Evolutionary conservation across 2,113 vertebrate genomes (phyloP), one percentile per base, ranked within the genome.

Genomic region (Platysteira castanea): DNA sequence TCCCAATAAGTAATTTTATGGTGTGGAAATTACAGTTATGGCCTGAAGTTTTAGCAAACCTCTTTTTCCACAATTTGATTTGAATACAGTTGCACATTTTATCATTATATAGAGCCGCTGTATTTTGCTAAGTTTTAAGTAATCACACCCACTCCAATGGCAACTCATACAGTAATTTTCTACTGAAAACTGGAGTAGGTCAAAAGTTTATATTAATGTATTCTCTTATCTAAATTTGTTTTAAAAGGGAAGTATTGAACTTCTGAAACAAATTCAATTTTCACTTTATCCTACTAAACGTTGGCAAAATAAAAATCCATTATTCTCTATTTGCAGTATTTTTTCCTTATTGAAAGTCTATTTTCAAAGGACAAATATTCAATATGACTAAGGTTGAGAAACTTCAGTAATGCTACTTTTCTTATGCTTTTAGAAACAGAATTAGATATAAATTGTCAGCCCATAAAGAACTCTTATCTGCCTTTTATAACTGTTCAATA

Each of bases 91-190:
- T 67, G 1, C 3, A 59, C 3, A 31, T 44, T 70, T 71, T 49
- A 42, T 37, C 46, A 21, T 13, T 17, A 11, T 39, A 26, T 4
- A n/a, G 61, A 79, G 10, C 10, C 46, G 5, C 5, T 54, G 8
- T 31, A 14, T 68, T 84, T 84, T 49, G 9, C 11, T 30, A 47
- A 27, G 13, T 6, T 71, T 53, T 59, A 44, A 61, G 9, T 39
- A 7, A 11, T 57, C 3, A 18, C 20, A 39, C 42, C 4, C 9
- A 8, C 19, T 65, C 20, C 16, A 75, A 4, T 1, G 1, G 8
- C 13, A 87, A 42, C 10, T 54, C 7, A 67, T 3, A 46, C 28
- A 35, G 4, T 22, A 35, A 54, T 80, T 63, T 54, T 71, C 33
- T 47, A 11, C 13, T 64, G 19, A 76, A 76, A 54, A 53, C 27